A percentile compares a stretch with the other conserved stretches of the same genome.
phyloP scores from a whole-genome alignment of 2,888 invertebrate species.

The Agrotis ipsilon region DNA sequence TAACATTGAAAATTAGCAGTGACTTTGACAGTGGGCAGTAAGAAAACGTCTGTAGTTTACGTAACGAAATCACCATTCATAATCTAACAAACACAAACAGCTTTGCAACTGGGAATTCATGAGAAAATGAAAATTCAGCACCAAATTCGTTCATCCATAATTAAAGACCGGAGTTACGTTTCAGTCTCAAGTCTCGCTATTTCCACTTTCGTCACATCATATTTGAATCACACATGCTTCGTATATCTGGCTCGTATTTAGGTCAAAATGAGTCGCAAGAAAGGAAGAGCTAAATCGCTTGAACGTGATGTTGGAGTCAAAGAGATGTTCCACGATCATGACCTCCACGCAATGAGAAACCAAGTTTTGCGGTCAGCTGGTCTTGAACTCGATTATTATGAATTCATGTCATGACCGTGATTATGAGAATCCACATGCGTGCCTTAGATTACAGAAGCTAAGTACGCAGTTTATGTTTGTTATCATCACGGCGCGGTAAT shows the following conservation, averaged over 20 bases:
- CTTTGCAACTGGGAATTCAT: slow-evolving; percentile 20
- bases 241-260: slow-evolving; percentile 36
- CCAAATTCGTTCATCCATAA: slow-evolving; percentile 43
- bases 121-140: slow-evolving; percentile 37
- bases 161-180: slow-evolving; percentile 54
- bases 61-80: background rate
- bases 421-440: slow-evolving; percentile 62
- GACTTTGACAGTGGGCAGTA: slow-evolving; percentile 39
- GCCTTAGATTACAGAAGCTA: slow-evolving; percentile 53
- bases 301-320: slow-evolving; percentile 35
- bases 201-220: slow-evolving; percentile 44
- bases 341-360: slow-evolving; percentile 61
- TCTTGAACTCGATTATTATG: slow-evolving; percentile 69
- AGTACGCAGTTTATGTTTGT: slow-evolving; percentile 52
- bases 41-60: slow-evolving; percentile 8
- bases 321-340: slow-evolving; percentile 52
- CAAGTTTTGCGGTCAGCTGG: slow-evolving; percentile 68
- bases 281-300: slow-evolving; percentile 29
- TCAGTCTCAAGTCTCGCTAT: slow-evolving; percentile 52
- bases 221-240: slow-evolving; percentile 47
- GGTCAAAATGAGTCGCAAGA: slow-evolving; percentile 32
- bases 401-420: slow-evolving; percentile 72
- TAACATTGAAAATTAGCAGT: slow-evolving; percentile 53
- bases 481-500: slow-evolving; percentile 46
- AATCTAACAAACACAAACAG: slow-evolving; percentile 11